Evolutionary conservation across 2,113 vertebrate genomes (phyloP).

Genomic region (Mus musculus): GRCm39 chr6:21961001-21961500

Average conservation of each 20-base stretch:
- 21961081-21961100: conserved; percentile 66
- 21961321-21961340: neutral
- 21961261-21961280: conserved; percentile 58
- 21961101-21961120: conserved; percentile 59
- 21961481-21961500: conserved; percentile 7
- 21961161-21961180: conserved; percentile 39
- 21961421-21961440: conserved; percentile 6
- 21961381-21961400: conserved; percentile 33
- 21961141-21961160: conserved; percentile 66
- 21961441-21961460: conserved; percentile 51
- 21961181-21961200: conserved; percentile 50
- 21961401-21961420: conserved; percentile 15
- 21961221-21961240: conserved; percentile 25
- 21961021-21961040: conserved; percentile 54
- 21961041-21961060: conserved; percentile 51
- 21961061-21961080: conserved; percentile 56
- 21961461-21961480: conserved; percentile 27
- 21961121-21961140: conserved; percentile 44
- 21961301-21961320: conserved; percentile 23
- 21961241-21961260: conserved; percentile 64
- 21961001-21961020: conserved; percentile 39
- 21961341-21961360: conserved; percentile 17
- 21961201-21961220: conserved; percentile 21
- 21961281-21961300: conserved; percentile 59
- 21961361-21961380: neutral